These are phyloP conservation scores for Chunga burmeisteri DNA, from an alignment of 2,113 vertebrate genomes.

Conservation along the genomic window DNA sequence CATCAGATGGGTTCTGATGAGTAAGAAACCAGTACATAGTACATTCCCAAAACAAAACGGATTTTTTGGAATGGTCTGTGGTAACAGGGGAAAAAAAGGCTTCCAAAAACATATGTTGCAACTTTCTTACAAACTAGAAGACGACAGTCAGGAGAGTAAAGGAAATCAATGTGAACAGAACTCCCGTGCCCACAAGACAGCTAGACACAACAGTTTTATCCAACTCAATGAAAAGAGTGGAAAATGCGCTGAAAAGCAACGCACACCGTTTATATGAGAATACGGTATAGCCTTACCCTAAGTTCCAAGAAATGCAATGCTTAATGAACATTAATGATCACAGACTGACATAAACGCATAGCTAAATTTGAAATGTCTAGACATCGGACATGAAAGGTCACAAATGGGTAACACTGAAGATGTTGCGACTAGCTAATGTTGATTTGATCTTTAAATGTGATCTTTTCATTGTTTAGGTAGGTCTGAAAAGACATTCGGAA, in stretches of 20 bases:
- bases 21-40: neutral
- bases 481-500: constrained; percentile 8
- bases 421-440: neutral
- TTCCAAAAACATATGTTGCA: neutral
- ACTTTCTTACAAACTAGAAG: neutral
- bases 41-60: neutral
- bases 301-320: neutral
- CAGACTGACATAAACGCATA: neutral
- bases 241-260: neutral
- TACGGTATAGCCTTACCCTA: neutral
- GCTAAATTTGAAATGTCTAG: neutral
- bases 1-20: neutral
- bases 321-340: neutral
- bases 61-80: neutral
- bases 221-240: neutral
- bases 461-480: constrained; percentile 32
- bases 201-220: neutral
- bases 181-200: neutral
- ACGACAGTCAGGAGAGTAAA: neutral
- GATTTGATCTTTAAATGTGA: constrained; percentile 30
- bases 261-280: neutral
- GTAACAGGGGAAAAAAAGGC: neutral
- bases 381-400: constrained; percentile 3
- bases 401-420: neutral
- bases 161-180: neutral